Evolutionary conservation across 2,113 vertebrate species (phyloP).

Genomic region (Felis catus): DNA sequence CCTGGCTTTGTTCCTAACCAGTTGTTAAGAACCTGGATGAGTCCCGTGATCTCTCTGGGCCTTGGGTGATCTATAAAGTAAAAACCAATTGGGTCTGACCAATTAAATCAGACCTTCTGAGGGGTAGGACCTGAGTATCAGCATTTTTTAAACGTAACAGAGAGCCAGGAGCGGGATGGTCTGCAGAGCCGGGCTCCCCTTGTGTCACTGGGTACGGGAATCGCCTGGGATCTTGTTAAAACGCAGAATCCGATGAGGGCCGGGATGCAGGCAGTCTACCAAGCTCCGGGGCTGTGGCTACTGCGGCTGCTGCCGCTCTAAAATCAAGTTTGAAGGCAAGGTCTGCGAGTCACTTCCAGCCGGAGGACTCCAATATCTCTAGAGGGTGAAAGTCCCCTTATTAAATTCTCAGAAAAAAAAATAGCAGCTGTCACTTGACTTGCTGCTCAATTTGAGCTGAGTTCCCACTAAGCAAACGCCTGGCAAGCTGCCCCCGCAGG

Average conservation of each 20-base stretch:
- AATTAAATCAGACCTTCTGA: neutral
- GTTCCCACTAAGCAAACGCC: neutral
- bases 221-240: neutral
- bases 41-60: neutral
- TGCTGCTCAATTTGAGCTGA: neutral
- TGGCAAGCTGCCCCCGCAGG: neutral
- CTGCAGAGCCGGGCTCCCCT: neutral
- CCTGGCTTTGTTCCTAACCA: neutral
- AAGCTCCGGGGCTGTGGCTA: neutral
- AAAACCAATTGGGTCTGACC: neutral
- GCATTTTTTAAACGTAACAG: neutral
- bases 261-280: neutral
- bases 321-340: neutral
- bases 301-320: neutral
- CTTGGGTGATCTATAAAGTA: neutral
- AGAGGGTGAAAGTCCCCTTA: neutral
- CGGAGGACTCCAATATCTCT: neutral
- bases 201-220: rapidly evolving
- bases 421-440: neutral
- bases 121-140: neutral
- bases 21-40: neutral
- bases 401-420: conserved; percentile 45
- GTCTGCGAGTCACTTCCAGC: neutral
- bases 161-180: neutral
- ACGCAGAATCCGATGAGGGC: neutral